phyloP scores from a whole-genome alignment of 2,888 invertebrate species.

The Microplitis manilae region DNA sequence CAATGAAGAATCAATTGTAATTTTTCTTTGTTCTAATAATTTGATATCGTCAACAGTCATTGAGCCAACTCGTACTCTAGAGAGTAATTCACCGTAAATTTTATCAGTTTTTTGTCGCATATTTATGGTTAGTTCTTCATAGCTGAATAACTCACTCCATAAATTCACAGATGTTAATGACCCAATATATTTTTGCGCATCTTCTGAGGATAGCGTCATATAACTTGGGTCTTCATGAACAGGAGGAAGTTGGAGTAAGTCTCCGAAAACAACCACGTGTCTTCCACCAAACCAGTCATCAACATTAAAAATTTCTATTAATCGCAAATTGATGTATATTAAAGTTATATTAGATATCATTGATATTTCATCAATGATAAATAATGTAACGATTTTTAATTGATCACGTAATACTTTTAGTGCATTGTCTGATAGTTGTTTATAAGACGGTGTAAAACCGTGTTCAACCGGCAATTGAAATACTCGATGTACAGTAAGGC shows the following conservation, averaged over 20 bases:
- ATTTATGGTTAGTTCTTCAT: slow-evolving; percentile 12
- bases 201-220: slow-evolving; percentile 50
- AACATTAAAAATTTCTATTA: slow-evolving; percentile 13
- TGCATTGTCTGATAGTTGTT: slow-evolving; percentile 36
- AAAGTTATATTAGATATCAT: slow-evolving; percentile 31
- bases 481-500: slow-evolving; percentile 45
- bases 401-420: slow-evolving; percentile 30
- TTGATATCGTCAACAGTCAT: slow-evolving; percentile 14
- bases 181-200: slow-evolving; percentile 16
- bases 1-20: slow-evolving; percentile 33
- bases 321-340: slow-evolving; percentile 28
- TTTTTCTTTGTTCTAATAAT: slow-evolving; percentile 35
- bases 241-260: slow-evolving; percentile 62
- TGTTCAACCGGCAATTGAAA: slow-evolving; percentile 38
- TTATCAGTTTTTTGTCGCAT: slow-evolving; percentile 13
- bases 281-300: slow-evolving; percentile 28
- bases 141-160: not conserved
- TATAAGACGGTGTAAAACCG: slow-evolving; percentile 12
- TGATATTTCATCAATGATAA: slow-evolving; percentile 39
- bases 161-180: not conserved
- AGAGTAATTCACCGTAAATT: slow-evolving; percentile 51
- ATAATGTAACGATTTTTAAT: slow-evolving; percentile 21
- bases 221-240: slow-evolving; percentile 58
- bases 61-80: slow-evolving; percentile 37
- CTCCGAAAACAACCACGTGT: slow-evolving; percentile 59